These are phyloP conservation scores for Saturnia japonica DNA, from an alignment of 2,888 invertebrate species.

Conservation along the genomic window DNA sequence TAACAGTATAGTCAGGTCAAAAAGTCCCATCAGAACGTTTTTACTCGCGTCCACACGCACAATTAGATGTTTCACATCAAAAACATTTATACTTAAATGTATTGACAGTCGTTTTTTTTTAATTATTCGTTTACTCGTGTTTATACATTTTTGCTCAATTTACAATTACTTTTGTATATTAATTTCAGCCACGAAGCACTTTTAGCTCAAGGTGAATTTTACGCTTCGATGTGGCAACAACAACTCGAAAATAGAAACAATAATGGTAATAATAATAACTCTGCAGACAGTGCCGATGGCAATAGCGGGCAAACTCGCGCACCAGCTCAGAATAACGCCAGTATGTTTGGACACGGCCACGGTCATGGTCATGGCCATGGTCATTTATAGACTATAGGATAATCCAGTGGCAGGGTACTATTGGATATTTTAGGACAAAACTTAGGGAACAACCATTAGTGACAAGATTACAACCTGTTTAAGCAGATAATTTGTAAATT, in stretches of 20 bases:
- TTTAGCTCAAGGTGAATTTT: constrained; percentile 86
- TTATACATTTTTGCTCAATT: no score
- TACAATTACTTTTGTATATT: no score
- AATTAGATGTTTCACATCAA: no score
- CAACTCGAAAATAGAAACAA: constrained; percentile 85
- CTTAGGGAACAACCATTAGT: neutral
- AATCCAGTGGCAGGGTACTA: constrained; percentile 40
- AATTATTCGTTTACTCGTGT: no score
- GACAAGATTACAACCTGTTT: neutral
- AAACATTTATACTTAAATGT: no score
- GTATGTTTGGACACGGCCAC: constrained; percentile 45
- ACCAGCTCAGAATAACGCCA: constrained; percentile 35
- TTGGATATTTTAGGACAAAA: constrained; percentile 10
- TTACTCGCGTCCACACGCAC: no score
- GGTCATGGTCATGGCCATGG: constrained; percentile 40
- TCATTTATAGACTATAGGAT: constrained; percentile 24
- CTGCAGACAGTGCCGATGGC: constrained; percentile 35
- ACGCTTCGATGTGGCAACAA: constrained; percentile 96
- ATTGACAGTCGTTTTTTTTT: no score
- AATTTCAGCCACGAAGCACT: constrained; percentile 87
- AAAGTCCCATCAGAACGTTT: no score
- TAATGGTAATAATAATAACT: constrained; percentile 29
- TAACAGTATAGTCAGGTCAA: no score
- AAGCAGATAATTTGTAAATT: constrained; percentile 1
- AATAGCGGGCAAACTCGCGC: constrained; percentile 37